Conservation (phyloP, 2,113 vertebrate genomes). For the Dascyllus trimaculatus region DNA sequence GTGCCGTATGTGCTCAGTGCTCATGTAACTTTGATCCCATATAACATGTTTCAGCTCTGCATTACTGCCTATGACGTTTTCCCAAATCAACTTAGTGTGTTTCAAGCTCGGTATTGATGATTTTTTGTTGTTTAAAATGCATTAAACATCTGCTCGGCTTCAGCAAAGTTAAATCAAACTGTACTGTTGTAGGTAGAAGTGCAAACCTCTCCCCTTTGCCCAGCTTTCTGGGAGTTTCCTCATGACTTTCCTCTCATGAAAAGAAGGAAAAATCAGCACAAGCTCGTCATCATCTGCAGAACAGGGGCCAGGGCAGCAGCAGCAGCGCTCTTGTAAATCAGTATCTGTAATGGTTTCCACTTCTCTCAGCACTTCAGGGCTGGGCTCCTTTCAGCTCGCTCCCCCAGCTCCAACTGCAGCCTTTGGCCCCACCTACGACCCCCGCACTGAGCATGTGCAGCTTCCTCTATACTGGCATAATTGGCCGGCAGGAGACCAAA, state of each 20-base stretch:
- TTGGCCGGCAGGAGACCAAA: constrained; percentile 44
- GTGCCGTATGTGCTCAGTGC: too few species aligned
- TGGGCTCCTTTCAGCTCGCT: constrained; percentile 40
- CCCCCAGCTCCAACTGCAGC: constrained; percentile 34
- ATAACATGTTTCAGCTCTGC: too few species aligned
- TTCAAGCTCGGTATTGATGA: too few species aligned
- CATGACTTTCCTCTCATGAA: constrained; percentile 44
- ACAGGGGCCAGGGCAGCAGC: constrained; percentile 52
- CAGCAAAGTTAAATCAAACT: not conserved
- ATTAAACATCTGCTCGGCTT: too few species aligned
- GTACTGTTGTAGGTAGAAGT: not conserved
- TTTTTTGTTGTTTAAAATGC: too few species aligned
- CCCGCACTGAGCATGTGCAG: constrained; percentile 55
- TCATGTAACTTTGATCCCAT: too few species aligned
- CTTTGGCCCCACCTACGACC: constrained; percentile 25
- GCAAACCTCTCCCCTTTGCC: not conserved
- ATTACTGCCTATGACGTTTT: too few species aligned
- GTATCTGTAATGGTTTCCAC: constrained; percentile 80
- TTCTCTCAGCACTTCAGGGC: constrained; percentile 66
- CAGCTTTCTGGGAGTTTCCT: constrained; percentile 35
- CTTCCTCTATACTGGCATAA: constrained; percentile 56
- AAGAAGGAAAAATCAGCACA: constrained; percentile 36
- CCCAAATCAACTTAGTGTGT: too few species aligned
- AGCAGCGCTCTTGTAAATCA: constrained; percentile 75
- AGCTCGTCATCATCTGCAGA: constrained; percentile 32